Evolutionary conservation across 2,797 vertebrate species (phyloP), one percentile per base, ranked within the genome.

Genomic region (Poeciliopsis paucimaculata): DNA sequence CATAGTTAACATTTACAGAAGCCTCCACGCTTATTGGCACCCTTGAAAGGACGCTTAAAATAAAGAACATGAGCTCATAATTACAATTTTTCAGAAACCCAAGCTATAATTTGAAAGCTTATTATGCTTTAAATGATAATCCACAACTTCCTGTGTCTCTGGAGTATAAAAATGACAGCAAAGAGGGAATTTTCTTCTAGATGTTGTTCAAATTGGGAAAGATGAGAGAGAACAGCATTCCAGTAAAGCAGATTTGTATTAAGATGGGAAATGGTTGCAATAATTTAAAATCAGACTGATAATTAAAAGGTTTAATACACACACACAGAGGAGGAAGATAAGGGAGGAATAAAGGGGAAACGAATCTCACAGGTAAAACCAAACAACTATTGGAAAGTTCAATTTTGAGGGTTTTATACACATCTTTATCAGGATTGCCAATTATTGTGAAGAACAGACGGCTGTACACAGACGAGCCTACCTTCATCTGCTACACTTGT

Each of bases 401-500:
- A 10, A 36, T 20, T 64, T 36, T 23, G 7, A 20, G 15, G 16
- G 7, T 4, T 64, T 64, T 9, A 34, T 9, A 36, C 16, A 64
- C 16, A 64, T 36, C 31, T 62, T 36, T 20, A 64, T 18, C 36
- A 41, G 64, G 20, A 20, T 11, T 11, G 36, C 36, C 10, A 68
- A 26, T 68, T 10, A 41, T 39, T 20, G 2, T 66, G 62, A 39
- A 16, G 62, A 39, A 39, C 0, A 39, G 34, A 36, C 18, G 2
- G 16, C 28, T 34, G 60, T 39, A 10, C 28, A 45, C 68, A 82
- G 8, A 73, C 11, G 78, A 34, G 81, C 89, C 3, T 93, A 98
- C 98, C 98, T 91, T 99, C 98, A 73, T 99, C 98, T 34, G 95
- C 96, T 82, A 96, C 96, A 92, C 98, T 99, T 91, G 95, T 94